Percentiles rank a stretch among this genome's conserved stretches.
phyloP scores from a whole-genome alignment of 2,888 invertebrate genomes.

The Heteromurus nitidus region DNA sequence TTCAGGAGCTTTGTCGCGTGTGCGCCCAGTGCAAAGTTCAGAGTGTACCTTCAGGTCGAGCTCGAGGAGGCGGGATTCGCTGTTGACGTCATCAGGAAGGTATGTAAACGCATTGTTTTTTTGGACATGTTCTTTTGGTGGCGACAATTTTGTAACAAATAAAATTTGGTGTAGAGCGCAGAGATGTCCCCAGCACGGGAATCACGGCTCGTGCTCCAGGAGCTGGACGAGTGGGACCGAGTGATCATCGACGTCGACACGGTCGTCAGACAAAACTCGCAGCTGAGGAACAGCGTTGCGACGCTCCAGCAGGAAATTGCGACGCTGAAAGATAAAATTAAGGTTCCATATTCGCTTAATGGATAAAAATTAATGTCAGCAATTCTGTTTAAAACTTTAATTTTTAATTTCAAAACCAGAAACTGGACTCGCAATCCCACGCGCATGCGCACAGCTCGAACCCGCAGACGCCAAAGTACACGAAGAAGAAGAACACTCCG shows the following conservation, averaged over 20 bases:
- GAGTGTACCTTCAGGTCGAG: conserved; percentile 90
- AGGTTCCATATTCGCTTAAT: too few species aligned
- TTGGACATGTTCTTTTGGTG: neutral
- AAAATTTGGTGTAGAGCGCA: conserved; percentile 66
- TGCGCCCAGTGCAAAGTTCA: conserved; percentile 84
- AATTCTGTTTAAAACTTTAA: too few species aligned
- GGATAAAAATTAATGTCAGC: too few species aligned
- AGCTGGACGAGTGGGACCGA: conserved; percentile 73
- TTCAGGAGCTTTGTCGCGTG: conserved; percentile 82
- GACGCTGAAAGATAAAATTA: conserved; percentile 72
- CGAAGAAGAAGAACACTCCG: neutral
- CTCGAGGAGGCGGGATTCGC: conserved; percentile 89
- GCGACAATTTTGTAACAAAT: neutral
- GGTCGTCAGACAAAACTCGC: conserved; percentile 72
- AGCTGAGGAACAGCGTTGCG: conserved; percentile 72
- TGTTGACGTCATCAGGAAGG: conserved; percentile 77
- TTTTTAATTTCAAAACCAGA: too few species aligned
- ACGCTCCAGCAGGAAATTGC: conserved; percentile 73
- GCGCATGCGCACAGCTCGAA: too few species aligned
- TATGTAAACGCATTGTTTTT: conserved; percentile 69
- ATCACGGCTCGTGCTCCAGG: conserved; percentile 70
- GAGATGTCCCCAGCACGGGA: conserved; percentile 72
- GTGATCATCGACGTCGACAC: conserved; percentile 72
- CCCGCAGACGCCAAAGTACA: neutral
- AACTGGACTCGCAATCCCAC: too few species aligned